Evolutionary conservation across 2,888 invertebrate genomes (phyloP).

Genomic region (Corythucha ciliata): DNA sequence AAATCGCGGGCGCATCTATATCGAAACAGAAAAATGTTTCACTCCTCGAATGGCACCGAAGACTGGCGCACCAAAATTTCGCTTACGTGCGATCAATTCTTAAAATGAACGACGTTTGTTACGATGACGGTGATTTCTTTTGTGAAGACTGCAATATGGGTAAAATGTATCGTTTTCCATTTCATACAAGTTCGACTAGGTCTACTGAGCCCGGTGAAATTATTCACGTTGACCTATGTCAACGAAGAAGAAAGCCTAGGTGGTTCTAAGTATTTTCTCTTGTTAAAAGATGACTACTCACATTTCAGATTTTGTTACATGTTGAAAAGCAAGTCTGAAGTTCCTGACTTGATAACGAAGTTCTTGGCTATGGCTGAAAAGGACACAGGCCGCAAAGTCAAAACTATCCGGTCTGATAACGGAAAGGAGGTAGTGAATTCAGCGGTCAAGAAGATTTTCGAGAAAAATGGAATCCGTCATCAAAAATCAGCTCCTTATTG

Average conservation of each 20-base stretch:
- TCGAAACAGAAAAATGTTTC: too few relatives aligned
- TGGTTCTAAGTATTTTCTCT: too few relatives aligned
- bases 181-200: slow-evolving; percentile 10
- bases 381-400: slow-evolving; percentile 7
- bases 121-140: slow-evolving; percentile 1
- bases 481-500: slow-evolving; percentile 11
- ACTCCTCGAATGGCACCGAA: too few relatives aligned
- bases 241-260: too few relatives aligned
- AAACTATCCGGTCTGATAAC: neutral
- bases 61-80: slow-evolving; percentile 15
- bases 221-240: slow-evolving; percentile 14
- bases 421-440: slow-evolving; percentile 7
- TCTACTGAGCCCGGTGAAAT: slow-evolving; percentile 9
- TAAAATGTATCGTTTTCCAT: slow-evolving; percentile 11
- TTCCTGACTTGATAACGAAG: too few relatives aligned
- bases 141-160: slow-evolving; percentile 10
- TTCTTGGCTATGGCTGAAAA: too few relatives aligned
- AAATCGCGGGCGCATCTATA: too few relatives aligned
- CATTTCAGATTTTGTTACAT: too few relatives aligned
- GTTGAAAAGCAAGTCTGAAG: too few relatives aligned
- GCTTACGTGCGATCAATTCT: slow-evolving; percentile 6
- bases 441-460: neutral
- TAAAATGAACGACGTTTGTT: too few relatives aligned
- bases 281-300: too few relatives aligned
- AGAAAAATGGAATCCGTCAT: neutral